Base-by-base conservation (phyloP, 2,797 vertebrate species). In the Distichodus sexfasciatus region DNA sequence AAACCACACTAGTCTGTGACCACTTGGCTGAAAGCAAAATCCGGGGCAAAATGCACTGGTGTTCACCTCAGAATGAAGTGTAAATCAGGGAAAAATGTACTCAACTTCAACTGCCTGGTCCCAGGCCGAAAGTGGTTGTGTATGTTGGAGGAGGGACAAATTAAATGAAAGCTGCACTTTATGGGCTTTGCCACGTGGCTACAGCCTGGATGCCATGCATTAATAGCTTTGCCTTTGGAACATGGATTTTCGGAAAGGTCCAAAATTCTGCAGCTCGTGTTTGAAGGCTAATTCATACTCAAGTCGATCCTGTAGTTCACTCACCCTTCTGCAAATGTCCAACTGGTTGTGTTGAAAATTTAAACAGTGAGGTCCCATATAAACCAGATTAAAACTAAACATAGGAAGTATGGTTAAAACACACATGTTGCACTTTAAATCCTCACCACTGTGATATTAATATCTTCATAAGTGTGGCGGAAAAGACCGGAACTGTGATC, bases 1-100 rank as follows among this genome's bases (percentile, higher is more conserved):
- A 19, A 55, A n/a, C n/a, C 33, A 57, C 51, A 54, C 4, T 10
- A 21, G 7, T 54, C 5, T 10, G 23, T 33, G 6, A 35, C 29
- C 4, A 33, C n/a, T 51, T 10, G 23, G 2, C 10, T 14, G 9
- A 3, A 44, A 23, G 35, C 21, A 43, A 40, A 24, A 17, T 43
- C 54, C 26, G 33, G 31, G 19, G 6, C 15, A 23, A 47, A 48
- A 24, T 36, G 54, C 19, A 71, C 46, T 67, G 72, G 26, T 54
- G 67, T 76, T 80, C 79, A 84, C 82, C 84, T 85, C 81, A 0
- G 81, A 78, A 70, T 70, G 58, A 74, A 82, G 85, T 76, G 60
- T 8, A 54, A 84, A 78, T 81, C 67, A 26, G 77, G 76, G 75
- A 76, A 87, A n/a, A 75, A 75, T 58, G 31, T 41, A 60, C 47